Evolutionary conservation across 1,140 invertebrate genomes (phyloP).

Genomic region (Zaprionus ornatus): DNA sequence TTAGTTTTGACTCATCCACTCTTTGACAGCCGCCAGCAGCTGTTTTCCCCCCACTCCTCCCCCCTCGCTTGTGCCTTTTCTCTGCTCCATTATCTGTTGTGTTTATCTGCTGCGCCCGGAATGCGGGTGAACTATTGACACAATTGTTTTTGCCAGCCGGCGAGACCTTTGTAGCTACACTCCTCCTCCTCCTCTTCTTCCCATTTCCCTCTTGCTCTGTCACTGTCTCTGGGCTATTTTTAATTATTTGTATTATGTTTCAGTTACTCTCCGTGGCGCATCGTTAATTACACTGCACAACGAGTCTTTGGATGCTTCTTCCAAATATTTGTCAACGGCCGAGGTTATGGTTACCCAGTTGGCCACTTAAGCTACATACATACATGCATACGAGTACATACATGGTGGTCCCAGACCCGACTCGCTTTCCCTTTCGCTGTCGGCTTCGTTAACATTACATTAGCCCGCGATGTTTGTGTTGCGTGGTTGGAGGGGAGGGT

Average conservation of each 20-base stretch:
- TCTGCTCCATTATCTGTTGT: constrained; percentile 60
- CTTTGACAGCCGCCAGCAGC: constrained; percentile 74
- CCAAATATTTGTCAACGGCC: constrained; percentile 63
- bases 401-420: constrained; percentile 60
- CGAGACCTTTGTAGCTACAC: constrained; percentile 35
- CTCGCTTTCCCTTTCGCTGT: constrained; percentile 1
- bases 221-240: constrained; percentile 61
- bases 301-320: constrained; percentile 38
- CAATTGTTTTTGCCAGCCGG: constrained; percentile 74
- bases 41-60: constrained; percentile 26
- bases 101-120: constrained; percentile 65
- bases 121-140: constrained; percentile 81
- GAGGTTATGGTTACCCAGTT: constrained; percentile 47
- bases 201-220: constrained; percentile 3
- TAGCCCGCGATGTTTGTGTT: not conserved
- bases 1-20: constrained; percentile 50
- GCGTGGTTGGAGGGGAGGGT: constrained; percentile 2
- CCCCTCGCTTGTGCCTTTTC: not conserved
- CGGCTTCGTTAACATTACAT: constrained; percentile 18
- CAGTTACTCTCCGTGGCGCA: constrained; percentile 56
- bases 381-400: too few species aligned
- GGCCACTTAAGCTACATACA: constrained; percentile 55
- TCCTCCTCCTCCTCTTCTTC: constrained; percentile 5
- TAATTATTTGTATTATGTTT: constrained; percentile 82
- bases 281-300: constrained; percentile 64